phyloP scores from a whole-genome alignment of 2,113 vertebrate species.

The Asarcornis scutulata region DNA sequence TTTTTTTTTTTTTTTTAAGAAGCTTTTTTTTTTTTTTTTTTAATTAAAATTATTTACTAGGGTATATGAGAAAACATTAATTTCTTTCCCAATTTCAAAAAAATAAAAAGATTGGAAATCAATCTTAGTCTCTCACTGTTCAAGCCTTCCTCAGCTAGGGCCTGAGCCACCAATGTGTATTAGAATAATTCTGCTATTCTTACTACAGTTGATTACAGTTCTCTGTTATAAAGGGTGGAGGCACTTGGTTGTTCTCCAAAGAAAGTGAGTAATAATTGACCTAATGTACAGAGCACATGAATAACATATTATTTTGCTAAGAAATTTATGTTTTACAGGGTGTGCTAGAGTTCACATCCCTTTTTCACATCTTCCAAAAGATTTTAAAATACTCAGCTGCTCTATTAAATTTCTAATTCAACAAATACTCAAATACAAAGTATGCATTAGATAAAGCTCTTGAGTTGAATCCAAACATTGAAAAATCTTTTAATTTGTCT shows the following conservation, averaged over 20 bases:
- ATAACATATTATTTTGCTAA: slow-evolving; percentile 81
- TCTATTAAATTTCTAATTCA: slow-evolving; percentile 75
- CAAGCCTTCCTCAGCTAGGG: slow-evolving; percentile 26
- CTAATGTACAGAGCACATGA: slow-evolving; percentile 83
- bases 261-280: slow-evolving; percentile 85
- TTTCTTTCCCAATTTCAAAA: slow-evolving; percentile 20
- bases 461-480: slow-evolving; percentile 57
- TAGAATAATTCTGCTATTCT: slow-evolving; percentile 62
- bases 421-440: slow-evolving; percentile 70
- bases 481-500: slow-evolving; percentile 54
- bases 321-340: slow-evolving; percentile 76
- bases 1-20: not conserved
- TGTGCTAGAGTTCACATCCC: slow-evolving; percentile 78
- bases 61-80: slow-evolving; percentile 45
- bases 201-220: slow-evolving; percentile 72
- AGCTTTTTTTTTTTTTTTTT: not conserved
- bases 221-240: slow-evolving; percentile 78
- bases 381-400: slow-evolving; percentile 76
- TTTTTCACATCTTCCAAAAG: slow-evolving; percentile 75
- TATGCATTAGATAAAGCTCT: slow-evolving; percentile 64
- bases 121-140: slow-evolving; percentile 32
- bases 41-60: slow-evolving; percentile 64
- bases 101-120: slow-evolving; percentile 40
- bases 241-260: slow-evolving; percentile 77
- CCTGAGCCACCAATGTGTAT: slow-evolving; percentile 34